phyloP scores from a whole-genome alignment of 2,797 vertebrate genomes.

The Myotis daubentonii region DNA sequence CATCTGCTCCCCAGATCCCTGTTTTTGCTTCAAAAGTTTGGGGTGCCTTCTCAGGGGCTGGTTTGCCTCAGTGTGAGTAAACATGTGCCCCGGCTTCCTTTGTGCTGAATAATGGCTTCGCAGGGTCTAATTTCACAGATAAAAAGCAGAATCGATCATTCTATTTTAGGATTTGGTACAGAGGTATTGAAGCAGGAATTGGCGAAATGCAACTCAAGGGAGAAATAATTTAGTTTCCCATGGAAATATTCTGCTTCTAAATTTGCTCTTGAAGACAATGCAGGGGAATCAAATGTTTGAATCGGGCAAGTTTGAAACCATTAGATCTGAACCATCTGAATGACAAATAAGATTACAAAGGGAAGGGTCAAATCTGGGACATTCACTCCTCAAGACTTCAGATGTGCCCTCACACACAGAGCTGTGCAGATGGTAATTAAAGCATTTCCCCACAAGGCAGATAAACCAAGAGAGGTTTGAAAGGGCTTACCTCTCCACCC shows the following conservation, averaged over 20 bases:
- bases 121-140: slow-evolving; percentile 63
- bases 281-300: slow-evolving; percentile 41
- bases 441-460: neutral
- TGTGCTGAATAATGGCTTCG: slow-evolving; percentile 68
- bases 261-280: slow-evolving; percentile 45
- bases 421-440: neutral
- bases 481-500: neutral
- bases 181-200: slow-evolving; percentile 45
- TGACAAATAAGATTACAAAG: slow-evolving; percentile 23
- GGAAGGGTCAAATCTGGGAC: neutral
- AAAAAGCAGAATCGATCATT: slow-evolving; percentile 73
- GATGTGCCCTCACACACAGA: neutral
- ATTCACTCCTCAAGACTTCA: neutral
- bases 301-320: slow-evolving; percentile 21
- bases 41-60: neutral
- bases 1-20: neutral
- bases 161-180: slow-evolving; percentile 78
- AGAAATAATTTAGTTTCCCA: slow-evolving; percentile 46
- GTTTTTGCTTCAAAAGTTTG: neutral
- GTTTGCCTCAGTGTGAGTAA: slow-evolving; percentile 36
- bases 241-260: slow-evolving; percentile 6
- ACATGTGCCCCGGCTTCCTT: slow-evolving; percentile 63
- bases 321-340: slow-evolving; percentile 20
- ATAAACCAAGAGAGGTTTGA: neutral
- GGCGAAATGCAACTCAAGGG: slow-evolving; percentile 55